Evolutionary conservation across 1,140 invertebrate species (phyloP).

Genomic region (Vanessa tameamea): DNA sequence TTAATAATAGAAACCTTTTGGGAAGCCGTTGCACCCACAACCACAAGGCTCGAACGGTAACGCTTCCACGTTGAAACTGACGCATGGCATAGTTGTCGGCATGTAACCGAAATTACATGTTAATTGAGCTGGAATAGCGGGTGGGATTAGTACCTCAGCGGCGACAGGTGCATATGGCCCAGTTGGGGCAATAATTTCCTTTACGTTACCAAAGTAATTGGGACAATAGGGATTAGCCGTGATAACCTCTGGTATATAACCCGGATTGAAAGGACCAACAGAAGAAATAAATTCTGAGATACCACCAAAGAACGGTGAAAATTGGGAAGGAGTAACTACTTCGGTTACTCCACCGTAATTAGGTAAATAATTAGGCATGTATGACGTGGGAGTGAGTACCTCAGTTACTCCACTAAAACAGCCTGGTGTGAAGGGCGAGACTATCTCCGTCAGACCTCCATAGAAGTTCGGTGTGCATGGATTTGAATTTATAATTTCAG

Average conservation of each 20-base stretch:
- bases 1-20: constrained; percentile 36
- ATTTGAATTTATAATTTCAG: constrained; percentile 23
- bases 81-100: constrained; percentile 41
- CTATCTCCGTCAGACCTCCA: constrained; percentile 13
- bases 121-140: constrained; percentile 49
- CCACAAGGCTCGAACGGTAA: constrained; percentile 39
- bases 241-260: constrained; percentile 21
- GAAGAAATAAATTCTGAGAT: constrained; percentile 19
- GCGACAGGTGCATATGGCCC: constrained; percentile 35
- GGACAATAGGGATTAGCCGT: constrained; percentile 17
- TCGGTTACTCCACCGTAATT: constrained; percentile 24
- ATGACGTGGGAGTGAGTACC: not conserved
- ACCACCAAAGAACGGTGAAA: constrained; percentile 24
- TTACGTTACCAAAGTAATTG: constrained; percentile 24
- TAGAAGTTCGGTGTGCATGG: constrained; percentile 24
- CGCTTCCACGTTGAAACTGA: constrained; percentile 51
- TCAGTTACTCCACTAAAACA: not conserved
- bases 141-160: constrained; percentile 47
- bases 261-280: constrained; percentile 15
- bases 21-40: constrained; percentile 31
- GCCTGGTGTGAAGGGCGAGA: constrained; percentile 6
- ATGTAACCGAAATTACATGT: constrained; percentile 49
- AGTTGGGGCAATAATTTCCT: constrained; percentile 29
- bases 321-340: constrained; percentile 17
- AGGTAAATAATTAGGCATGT: not conserved